Evolutionary conservation across 2,888 invertebrate species (phyloP).

Genomic region (Trypoxylon attenuatum): DNA sequence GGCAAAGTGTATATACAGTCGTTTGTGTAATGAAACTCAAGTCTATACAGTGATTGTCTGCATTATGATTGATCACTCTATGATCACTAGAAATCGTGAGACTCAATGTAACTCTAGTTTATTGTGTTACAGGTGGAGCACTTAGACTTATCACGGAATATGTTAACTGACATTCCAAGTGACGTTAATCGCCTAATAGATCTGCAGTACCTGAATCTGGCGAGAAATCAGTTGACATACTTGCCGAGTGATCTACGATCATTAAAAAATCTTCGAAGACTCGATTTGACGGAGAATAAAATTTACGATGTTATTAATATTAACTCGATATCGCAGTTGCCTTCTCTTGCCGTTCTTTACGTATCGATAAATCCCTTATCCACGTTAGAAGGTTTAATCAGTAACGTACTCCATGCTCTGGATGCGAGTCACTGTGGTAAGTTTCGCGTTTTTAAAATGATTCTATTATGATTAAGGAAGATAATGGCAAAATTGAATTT

Average conservation of each 20-base stretch:
- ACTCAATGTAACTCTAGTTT: not conserved
- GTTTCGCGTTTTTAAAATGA: too few species aligned
- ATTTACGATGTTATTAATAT: constrained; percentile 76
- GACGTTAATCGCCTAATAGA: constrained; percentile 64
- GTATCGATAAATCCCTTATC: constrained; percentile 80
- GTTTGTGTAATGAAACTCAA: not conserved
- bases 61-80: too few species aligned
- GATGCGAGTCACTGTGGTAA: constrained; percentile 79
- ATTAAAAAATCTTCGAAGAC: constrained; percentile 77
- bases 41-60: too few species aligned
- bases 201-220: constrained; percentile 77
- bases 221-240: constrained; percentile 77
- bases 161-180: constrained; percentile 77
- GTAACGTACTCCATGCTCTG: constrained; percentile 78
- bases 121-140: constrained; percentile 76
- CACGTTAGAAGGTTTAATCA: constrained; percentile 78
- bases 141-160: constrained; percentile 80
- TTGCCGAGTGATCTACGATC: constrained; percentile 77
- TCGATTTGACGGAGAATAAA: constrained; percentile 81
- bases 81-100: not conserved
- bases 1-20: not conserved
- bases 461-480: too few species aligned
- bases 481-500: too few species aligned
- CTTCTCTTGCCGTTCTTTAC: constrained; percentile 78
- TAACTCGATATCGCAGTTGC: constrained; percentile 57